phyloP scores from a whole-genome alignment of 2,888 invertebrate species.

The Bibio marci region DNA sequence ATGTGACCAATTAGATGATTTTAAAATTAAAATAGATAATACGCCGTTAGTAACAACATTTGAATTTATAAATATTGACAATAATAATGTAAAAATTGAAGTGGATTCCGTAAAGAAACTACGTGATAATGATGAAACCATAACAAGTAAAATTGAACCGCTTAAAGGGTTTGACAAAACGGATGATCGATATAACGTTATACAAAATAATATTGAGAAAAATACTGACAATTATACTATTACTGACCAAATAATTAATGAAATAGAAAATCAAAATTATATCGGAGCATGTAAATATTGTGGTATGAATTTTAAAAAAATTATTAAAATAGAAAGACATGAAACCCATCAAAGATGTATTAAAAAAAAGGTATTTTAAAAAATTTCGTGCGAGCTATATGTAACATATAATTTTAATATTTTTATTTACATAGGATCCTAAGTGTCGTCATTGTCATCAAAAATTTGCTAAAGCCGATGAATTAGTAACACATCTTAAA shows the following conservation, averaged over 20 bases:
- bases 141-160: not conserved
- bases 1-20: no score
- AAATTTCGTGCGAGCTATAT: not conserved
- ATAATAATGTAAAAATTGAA: not conserved
- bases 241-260: no score
- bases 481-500: slow-evolving; percentile 2
- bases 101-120: no score
- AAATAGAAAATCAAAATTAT: not conserved
- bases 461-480: not conserved
- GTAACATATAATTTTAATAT: not conserved
- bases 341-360: not conserved
- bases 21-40: no score
- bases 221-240: not conserved
- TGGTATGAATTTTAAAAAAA: not conserved
- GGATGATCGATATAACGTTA: not conserved
- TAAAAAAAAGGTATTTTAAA: not conserved
- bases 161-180: not conserved
- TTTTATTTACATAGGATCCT: not conserved
- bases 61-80: slow-evolving; percentile 1
- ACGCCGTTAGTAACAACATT: not conserved
- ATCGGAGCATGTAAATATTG: slow-evolving; percentile 1
- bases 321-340: not conserved
- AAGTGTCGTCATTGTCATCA: slow-evolving; percentile 2
- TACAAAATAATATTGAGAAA: not conserved
- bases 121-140: not conserved